phyloP scores from a whole-genome alignment of 2,113 vertebrate species.

The Epinephelus fuscoguttatus region DNA sequence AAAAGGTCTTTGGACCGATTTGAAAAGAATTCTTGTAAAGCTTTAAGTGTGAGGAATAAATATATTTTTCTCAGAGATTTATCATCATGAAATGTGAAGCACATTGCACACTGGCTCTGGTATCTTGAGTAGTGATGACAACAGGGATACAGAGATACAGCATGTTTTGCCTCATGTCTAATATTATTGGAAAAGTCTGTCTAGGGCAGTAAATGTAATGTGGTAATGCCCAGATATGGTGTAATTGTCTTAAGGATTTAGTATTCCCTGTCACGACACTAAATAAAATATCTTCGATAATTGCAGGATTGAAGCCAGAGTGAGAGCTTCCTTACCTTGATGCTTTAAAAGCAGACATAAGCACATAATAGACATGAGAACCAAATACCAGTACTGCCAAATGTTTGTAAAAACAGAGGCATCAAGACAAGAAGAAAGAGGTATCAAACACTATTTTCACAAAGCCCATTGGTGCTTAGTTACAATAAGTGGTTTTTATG shows the following conservation, averaged over 20 bases:
- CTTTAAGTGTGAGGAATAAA: constrained; percentile 49
- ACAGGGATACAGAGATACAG: constrained; percentile 56
- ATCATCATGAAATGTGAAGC: constrained; percentile 62
- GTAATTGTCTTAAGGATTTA: constrained; percentile 57
- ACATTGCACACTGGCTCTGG: constrained; percentile 55
- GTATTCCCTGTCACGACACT: constrained; percentile 34
- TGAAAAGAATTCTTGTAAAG: constrained; percentile 65
- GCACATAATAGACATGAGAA: constrained; percentile 1
- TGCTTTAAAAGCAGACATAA: constrained; percentile 6
- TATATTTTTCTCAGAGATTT: constrained; percentile 61
- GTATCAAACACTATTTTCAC: neutral
- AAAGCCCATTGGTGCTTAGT: neutral
- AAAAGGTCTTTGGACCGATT: constrained; percentile 55
- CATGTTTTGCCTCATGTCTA: constrained; percentile 57
- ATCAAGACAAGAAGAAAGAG: neutral
- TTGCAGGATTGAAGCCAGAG: constrained; percentile 2
- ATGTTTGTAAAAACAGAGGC: constrained; percentile 2
- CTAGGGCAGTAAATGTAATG: constrained; percentile 41
- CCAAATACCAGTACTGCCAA: neutral
- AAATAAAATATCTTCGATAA: constrained; percentile 38
- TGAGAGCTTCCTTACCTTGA: constrained; percentile 7
- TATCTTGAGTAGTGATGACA: constrained; percentile 70
- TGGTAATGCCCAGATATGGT: constrained; percentile 57
- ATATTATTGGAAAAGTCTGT: constrained; percentile 55
- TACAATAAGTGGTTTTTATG: neutral